These are phyloP conservation scores for Rafetus swinhoei DNA, from an alignment of 2,113 vertebrate genomes.

Conservation along the genomic window DNA sequence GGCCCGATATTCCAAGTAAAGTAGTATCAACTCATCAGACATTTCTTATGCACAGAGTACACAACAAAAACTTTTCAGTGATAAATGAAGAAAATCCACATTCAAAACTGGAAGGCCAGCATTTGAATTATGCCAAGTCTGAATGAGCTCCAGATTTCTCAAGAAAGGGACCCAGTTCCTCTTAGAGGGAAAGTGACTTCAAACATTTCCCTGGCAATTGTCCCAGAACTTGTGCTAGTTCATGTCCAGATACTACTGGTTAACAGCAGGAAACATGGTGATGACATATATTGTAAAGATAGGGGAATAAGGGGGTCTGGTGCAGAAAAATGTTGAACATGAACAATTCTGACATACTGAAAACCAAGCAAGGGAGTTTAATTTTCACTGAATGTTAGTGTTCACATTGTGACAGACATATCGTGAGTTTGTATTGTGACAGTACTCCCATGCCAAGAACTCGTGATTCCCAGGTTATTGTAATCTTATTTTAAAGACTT, in stretches of 20 bases:
- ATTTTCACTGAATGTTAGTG: background rate
- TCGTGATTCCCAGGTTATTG: background rate
- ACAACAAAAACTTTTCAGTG: background rate
- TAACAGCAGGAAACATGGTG: slow-evolving; percentile 10
- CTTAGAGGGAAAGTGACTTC: background rate
- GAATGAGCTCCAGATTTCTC: background rate
- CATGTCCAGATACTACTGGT: background rate
- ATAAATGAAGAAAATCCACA: background rate
- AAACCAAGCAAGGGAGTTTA: background rate
- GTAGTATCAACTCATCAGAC: background rate
- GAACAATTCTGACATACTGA: background rate
- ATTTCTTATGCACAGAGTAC: background rate
- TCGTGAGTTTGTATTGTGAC: background rate
- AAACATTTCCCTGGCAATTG: background rate
- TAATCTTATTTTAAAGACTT: background rate
- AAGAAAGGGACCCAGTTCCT: background rate
- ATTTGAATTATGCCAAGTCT: background rate
- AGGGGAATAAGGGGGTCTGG: background rate
- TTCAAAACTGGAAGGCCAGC: background rate
- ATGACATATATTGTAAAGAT: background rate
- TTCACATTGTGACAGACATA: background rate
- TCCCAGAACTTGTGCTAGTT: background rate
- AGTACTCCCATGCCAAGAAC: background rate
- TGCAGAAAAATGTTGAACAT: background rate
- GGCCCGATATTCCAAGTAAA: background rate